Conservation (phyloP, 2,113 vertebrate species). For the Atrichornis clamosus region DNA sequence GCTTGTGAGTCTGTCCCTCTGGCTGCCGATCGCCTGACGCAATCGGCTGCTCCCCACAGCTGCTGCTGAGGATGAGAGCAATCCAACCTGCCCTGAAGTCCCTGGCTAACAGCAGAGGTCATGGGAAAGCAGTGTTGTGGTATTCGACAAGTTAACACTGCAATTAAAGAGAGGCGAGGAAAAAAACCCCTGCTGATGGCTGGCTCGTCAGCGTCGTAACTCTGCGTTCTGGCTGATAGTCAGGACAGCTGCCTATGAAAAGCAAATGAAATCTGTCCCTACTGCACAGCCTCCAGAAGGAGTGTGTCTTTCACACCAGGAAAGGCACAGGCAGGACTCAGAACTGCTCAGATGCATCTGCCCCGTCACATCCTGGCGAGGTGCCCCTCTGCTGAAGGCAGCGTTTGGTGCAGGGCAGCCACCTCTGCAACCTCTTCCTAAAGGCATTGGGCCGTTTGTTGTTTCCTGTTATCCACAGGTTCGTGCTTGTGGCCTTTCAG, state of each 20-base stretch:
- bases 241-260: not conserved
- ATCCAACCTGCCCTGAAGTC: not conserved
- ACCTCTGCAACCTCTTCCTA: not conserved
- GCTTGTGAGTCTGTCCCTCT: not conserved
- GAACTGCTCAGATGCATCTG: not conserved
- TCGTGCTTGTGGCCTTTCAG: not conserved
- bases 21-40: not conserved
- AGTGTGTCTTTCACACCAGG: not conserved
- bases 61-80: not conserved
- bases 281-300: not conserved
- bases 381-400: not conserved
- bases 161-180: not conserved
- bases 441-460: not conserved
- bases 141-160: not conserved
- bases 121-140: not conserved
- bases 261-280: not conserved
- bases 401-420: not conserved
- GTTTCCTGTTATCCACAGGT: fast-evolving
- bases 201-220: fast-evolving
- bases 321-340: not conserved
- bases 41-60: not conserved
- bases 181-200: not conserved
- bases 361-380: not conserved
- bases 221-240: not conserved
- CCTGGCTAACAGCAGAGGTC: constrained; percentile 27